Conservation (phyloP, 2,113 vertebrate genomes). For the Circaetus gallicus region DNA sequence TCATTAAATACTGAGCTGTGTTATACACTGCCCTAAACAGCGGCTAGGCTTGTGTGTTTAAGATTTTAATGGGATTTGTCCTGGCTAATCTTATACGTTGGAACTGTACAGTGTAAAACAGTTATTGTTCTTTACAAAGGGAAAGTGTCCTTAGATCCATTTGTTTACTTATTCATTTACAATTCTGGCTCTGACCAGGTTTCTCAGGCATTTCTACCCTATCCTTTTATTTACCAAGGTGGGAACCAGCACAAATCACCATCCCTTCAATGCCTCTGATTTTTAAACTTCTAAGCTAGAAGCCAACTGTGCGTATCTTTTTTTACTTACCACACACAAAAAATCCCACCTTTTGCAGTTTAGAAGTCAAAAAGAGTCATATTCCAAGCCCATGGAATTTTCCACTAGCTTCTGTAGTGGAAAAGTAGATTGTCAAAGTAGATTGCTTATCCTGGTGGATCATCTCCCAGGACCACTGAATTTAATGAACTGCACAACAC, state of each 20-base stretch:
- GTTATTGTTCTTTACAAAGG: not conserved
- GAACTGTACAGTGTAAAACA: not conserved
- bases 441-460: not conserved
- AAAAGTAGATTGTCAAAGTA: not conserved
- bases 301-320: not conserved
- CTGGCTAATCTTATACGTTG: not conserved
- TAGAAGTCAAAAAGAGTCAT: not conserved
- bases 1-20: not conserved
- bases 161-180: not conserved
- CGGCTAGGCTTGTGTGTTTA: conserved; percentile 1
- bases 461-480: not conserved
- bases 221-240: not conserved
- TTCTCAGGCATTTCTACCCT: not conserved
- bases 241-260: not conserved
- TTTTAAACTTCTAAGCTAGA: not conserved
- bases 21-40: not conserved
- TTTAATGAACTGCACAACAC: not conserved
- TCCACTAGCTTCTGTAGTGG: not conserved
- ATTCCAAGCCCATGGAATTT: not conserved
- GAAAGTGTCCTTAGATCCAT: not conserved
- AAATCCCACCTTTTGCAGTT: not conserved
- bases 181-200: not conserved
- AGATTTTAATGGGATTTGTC: conserved; percentile 39
- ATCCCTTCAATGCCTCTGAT: not conserved
- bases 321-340: not conserved